phyloP scores from a whole-genome alignment of 2,113 vertebrate genomes.

The Zosterops hypoxanthus region DNA sequence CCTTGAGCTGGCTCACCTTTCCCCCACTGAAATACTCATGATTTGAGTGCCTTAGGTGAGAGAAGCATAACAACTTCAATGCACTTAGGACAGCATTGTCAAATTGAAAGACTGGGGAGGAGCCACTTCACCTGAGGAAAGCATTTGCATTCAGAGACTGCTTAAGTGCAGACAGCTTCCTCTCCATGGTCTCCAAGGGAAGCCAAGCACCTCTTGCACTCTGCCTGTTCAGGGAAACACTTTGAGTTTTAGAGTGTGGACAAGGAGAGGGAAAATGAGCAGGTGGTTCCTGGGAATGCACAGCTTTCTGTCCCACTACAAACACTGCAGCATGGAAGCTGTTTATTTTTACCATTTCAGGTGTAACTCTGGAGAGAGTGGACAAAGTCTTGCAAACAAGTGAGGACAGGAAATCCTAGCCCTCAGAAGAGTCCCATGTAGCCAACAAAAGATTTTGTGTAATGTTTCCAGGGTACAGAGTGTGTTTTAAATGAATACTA shows the following conservation, averaged over 20 bases:
- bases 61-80: not conserved
- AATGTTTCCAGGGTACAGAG: not conserved
- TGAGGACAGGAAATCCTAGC: not conserved
- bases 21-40: not conserved
- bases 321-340: not conserved
- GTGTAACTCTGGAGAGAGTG: not conserved
- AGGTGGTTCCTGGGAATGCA: not conserved
- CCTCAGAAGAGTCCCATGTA: not conserved
- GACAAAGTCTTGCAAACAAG: not conserved
- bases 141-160: not conserved
- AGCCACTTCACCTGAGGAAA: constrained; percentile 9
- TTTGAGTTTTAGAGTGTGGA: not conserved
- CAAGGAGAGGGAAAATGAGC: not conserved
- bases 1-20: not conserved
- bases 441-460: not conserved
- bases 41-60: not conserved
- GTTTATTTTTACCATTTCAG: not conserved
- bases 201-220: not conserved
- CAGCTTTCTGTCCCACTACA: not conserved
- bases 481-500: not conserved
- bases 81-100: constrained; percentile 20
- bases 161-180: not conserved
- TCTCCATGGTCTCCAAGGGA: not conserved
- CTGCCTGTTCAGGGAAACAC: not conserved
- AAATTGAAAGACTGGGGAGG: not conserved